A percentile compares a stretch with the other conserved stretches of the same genome.
Evolutionary conservation across 2,888 invertebrate genomes (phyloP).

Genomic region (Notocelia uddmanniana): DNA sequence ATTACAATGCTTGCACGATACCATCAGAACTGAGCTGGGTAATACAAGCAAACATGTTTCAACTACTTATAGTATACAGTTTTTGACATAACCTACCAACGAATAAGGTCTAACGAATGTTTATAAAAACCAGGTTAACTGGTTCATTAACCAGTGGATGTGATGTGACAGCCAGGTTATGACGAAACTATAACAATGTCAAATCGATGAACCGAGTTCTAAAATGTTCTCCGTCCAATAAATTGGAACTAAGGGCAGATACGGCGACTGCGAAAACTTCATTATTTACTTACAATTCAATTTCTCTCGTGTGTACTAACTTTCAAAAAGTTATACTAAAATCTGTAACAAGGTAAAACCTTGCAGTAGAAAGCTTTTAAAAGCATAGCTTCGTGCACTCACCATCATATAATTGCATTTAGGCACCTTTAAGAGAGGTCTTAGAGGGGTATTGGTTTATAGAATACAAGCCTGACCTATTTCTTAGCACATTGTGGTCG

Average conservation of each 20-base stretch:
- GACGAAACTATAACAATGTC: no score
- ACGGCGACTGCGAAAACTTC: neutral
- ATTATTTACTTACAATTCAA: slow-evolving; percentile 15
- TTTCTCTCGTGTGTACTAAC: neutral
- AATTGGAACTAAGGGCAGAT: neutral
- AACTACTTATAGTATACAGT: no score
- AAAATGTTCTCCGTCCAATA: neutral
- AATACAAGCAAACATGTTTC: no score
- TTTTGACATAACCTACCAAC: no score
- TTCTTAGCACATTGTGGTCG: neutral
- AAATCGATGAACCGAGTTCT: neutral
- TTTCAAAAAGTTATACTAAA: slow-evolving; percentile 9
- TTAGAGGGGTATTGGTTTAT: slow-evolving; percentile 1
- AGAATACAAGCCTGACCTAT: slow-evolving; percentile 11
- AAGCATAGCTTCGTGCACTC: slow-evolving; percentile 22
- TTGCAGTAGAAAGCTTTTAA: slow-evolving; percentile 21
- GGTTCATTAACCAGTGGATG: no score
- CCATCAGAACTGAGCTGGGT: no score
- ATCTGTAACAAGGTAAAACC: slow-evolving; percentile 21
- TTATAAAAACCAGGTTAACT: no score
- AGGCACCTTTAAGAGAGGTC: slow-evolving; percentile 22
- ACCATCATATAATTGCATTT: slow-evolving; percentile 22
- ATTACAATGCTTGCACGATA: no score
- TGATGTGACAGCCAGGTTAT: neutral
- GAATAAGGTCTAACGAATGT: no score